Conservation (phyloP, 2,888 invertebrate genomes). For the Oscheius sp. region DNA sequence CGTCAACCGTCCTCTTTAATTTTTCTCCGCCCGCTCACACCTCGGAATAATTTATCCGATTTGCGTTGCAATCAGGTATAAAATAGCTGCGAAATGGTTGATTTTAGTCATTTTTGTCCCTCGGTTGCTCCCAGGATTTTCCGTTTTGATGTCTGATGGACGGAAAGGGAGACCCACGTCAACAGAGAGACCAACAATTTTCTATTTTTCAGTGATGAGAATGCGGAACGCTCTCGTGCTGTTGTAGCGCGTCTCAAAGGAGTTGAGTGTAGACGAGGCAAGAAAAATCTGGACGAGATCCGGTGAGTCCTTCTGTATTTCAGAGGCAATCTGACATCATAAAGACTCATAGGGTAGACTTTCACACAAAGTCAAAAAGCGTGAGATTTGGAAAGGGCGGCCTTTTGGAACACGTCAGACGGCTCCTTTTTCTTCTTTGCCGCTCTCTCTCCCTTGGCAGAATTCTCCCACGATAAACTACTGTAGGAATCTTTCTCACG, state of each 20-base stretch:
- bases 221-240: constrained; percentile 36
- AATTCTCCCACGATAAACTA: background rate
- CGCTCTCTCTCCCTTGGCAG: background rate
- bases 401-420: constrained; percentile 23
- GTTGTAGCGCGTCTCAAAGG: constrained; percentile 38
- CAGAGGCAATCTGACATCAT: background rate
- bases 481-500: no score
- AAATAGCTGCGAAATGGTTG: background rate
- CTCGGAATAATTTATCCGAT: background rate
- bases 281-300: background rate
- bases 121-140: background rate
- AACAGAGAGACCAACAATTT: background rate
- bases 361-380: constrained; percentile 6
- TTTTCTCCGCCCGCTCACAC: background rate
- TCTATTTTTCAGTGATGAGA: constrained; percentile 36
- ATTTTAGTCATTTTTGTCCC: background rate
- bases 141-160: background rate
- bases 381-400: constrained; percentile 26
- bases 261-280: constrained; percentile 16
- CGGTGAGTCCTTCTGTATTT: no score
- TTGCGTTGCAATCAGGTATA: background rate
- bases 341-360: background rate
- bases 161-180: background rate
- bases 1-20: no score
- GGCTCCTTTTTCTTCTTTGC: constrained; percentile 10